These are phyloP conservation scores for Brachyhypopomus occidentalis DNA, from an alignment of 2,113 vertebrate species.

Conservation along the genomic window DNA sequence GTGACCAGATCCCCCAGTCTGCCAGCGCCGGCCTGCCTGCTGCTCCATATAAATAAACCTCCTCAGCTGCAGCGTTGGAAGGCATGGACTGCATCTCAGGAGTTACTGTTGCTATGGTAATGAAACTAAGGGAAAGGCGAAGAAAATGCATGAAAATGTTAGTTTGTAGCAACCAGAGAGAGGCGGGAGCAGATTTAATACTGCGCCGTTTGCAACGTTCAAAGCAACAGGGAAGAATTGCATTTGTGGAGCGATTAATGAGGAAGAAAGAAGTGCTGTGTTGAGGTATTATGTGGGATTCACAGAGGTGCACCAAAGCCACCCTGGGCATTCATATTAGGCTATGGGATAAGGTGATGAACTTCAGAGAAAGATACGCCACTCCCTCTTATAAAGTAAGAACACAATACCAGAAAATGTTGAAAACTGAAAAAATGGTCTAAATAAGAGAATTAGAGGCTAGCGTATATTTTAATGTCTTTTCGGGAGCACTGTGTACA, in stretches of 20 bases:
- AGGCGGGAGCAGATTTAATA: background rate
- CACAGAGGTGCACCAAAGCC: background rate
- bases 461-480: too few relatives aligned
- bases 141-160: conserved; percentile 23
- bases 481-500: too few relatives aligned
- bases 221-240: conserved; percentile 1
- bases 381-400: background rate
- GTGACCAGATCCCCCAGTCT: conserved; percentile 44
- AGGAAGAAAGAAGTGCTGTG: conserved; percentile 16
- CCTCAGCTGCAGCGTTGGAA: conserved; percentile 40
- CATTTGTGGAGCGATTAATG: conserved; percentile 7
- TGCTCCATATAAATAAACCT: conserved; percentile 44
- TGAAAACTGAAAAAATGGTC: background rate
- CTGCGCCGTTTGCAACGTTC: conserved; percentile 7
- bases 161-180: conserved; percentile 21
- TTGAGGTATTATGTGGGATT: conserved; percentile 15
- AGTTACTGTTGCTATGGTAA: conserved; percentile 57
- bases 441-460: too few relatives aligned
- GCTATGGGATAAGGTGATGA: background rate
- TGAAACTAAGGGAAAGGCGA: conserved; percentile 41
- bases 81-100: conserved; percentile 41
- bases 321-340: conserved; percentile 14
- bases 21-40: conserved; percentile 33
- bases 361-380: background rate
- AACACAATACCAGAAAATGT: background rate